phyloP scores from a whole-genome alignment of 1,140 invertebrate genomes.

The Telenomus remus region DNA sequence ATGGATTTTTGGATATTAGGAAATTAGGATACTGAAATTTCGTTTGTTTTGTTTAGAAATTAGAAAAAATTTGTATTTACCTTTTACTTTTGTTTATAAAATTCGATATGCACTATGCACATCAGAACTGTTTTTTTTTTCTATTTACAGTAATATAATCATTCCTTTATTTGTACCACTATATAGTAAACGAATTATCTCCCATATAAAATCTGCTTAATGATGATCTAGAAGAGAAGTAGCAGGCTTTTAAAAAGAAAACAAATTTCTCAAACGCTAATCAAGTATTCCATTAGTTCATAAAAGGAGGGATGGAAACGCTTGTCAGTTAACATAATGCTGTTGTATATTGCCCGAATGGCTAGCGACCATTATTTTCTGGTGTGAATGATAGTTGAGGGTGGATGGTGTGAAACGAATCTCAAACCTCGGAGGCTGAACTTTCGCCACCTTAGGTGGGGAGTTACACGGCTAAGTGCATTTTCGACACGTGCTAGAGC shows the following conservation, averaged over 20 bases:
- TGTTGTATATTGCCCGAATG: slow-evolving; percentile 48
- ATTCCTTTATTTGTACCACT: too few species aligned
- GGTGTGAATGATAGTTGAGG: slow-evolving; percentile 52
- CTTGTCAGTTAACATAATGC: slow-evolving; percentile 57
- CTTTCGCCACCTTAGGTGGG: slow-evolving; percentile 46
- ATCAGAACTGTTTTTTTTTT: too few species aligned
- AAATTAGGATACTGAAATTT: too few species aligned
- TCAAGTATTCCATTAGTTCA: slow-evolving; percentile 56
- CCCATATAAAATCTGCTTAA: slow-evolving; percentile 16
- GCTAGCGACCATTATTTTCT: slow-evolving; percentile 49
- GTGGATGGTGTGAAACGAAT: slow-evolving; percentile 57
- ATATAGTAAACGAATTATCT: too few species aligned
- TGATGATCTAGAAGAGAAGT: slow-evolving; percentile 10
- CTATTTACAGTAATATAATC: too few species aligned
- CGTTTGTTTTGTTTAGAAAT: too few species aligned
- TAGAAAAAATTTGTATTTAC: too few species aligned
- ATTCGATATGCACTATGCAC: too few species aligned
- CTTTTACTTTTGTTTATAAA: too few species aligned
- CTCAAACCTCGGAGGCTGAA: slow-evolving; percentile 55
- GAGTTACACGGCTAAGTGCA: slow-evolving; percentile 36
- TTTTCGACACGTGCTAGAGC: slow-evolving; percentile 51
- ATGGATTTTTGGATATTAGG: too few species aligned
- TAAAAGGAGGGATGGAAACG: slow-evolving; percentile 55
- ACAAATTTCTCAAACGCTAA: slow-evolving; percentile 50
- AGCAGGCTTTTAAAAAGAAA: slow-evolving; percentile 34